Evolutionary conservation across 2,113 vertebrate species (phyloP), one percentile per base, ranked within the genome.

Genomic region (Sorex fumeus): DNA sequence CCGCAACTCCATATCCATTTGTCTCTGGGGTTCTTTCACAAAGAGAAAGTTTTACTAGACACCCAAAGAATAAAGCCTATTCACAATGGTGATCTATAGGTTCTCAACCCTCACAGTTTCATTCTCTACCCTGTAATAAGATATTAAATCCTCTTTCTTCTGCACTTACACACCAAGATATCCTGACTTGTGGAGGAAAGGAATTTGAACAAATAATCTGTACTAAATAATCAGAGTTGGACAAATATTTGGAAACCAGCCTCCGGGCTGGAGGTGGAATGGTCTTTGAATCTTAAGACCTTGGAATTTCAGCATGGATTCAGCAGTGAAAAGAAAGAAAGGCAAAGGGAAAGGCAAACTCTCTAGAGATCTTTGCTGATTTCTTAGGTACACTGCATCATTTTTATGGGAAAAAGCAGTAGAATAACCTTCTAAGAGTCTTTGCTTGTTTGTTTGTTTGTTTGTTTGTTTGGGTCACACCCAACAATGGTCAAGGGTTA

Each of bases 381-480:
- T 6, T 13, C 71, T 91, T 23, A 57, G 53, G 15, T 18, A 21
- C n/a, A 75, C 8, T 13, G 10, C 8, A 23, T 19, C 60, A 60
- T 60, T 86, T 21, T 84, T 83, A 78, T 50, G 76, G 34, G 19
- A 91, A 92, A 50, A 84, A 45, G 64, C 15, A 2, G 74, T 67
- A 66, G 87, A 66, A 77, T 84, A 79, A 21, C 45, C 23, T 64
- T 53, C 53, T 53, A 53, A 53, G 13, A 53, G 53, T 23, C 34
- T 84, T 88, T 69, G n/a, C n/a, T n/a, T n/a, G n/a, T n/a, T n/a
- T n/a, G n/a, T n/a, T n/a, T n/a, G n/a, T n/a, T n/a, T n/a, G n/a
- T n/a, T n/a, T n/a, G n/a, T n/a, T n/a, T n/a, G n/a, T n/a, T n/a
- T n/a, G n/a, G n/a, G n/a, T n/a, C n/a, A n/a, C n/a, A n/a, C n/a